Percentiles rank a stretch among this genome's conserved stretches.
These are phyloP conservation scores for Colostygia pectinataria DNA, from an alignment of 2,888 invertebrate genomes.

Conservation along the genomic window DNA sequence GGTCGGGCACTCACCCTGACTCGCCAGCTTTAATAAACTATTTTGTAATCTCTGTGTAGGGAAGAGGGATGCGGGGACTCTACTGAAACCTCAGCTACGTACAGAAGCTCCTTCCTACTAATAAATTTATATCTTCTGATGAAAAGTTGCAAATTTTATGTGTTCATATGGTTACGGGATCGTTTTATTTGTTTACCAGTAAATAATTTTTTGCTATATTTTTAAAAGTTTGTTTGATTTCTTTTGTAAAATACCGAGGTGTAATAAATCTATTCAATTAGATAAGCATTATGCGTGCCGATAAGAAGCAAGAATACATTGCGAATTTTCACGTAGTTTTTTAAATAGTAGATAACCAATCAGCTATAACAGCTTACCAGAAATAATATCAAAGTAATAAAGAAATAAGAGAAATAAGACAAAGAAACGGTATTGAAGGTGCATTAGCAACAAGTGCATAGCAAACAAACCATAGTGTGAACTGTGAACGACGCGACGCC, in stretches of 20 bases:
- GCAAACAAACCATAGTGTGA: conserved; percentile 45
- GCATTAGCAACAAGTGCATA: conserved; percentile 52
- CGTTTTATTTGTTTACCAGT: not conserved
- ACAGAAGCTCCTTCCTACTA: conserved; percentile 41
- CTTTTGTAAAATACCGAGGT: too few relatives aligned
- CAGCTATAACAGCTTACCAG: conserved; percentile 26
- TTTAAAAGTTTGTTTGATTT: too few relatives aligned
- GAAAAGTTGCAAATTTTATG: conserved; percentile 1
- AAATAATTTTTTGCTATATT: too few relatives aligned
- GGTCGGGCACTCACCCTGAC: conserved; percentile 57
- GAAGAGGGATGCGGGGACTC: conserved; percentile 28
- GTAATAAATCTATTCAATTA: conserved; percentile 6
- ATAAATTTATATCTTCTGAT: conserved; percentile 18
- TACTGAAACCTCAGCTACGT: conserved; percentile 37
- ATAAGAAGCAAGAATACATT: conserved; percentile 20
- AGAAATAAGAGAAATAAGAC: conserved; percentile 33
- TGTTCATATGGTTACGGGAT: not conserved
- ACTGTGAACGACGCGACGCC: conserved; percentile 36
- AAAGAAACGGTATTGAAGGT: too few relatives aligned
- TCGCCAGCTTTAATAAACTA: conserved; percentile 12
- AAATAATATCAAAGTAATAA: conserved; percentile 26
- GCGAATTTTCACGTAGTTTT: conserved; percentile 27
- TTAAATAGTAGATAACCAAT: conserved; percentile 14
- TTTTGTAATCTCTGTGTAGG: conserved; percentile 16
- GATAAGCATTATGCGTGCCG: conserved; percentile 5